Evolutionary conservation across 2,888 invertebrate genomes (phyloP), one percentile per base, ranked within the genome.

Genomic region (Hedya salicella): DNA sequence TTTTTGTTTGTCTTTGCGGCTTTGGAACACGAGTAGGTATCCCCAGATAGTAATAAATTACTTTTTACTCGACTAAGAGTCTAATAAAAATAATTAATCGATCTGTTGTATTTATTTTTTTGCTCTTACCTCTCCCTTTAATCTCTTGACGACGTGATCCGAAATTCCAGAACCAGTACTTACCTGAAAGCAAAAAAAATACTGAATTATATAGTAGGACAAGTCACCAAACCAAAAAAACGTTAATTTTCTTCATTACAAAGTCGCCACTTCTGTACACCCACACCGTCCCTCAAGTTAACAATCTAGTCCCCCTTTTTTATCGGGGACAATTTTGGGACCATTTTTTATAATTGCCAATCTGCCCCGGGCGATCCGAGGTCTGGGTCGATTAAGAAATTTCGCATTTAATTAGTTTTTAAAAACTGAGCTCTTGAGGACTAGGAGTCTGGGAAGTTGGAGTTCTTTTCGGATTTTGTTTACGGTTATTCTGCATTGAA

Each of bases 321-420:
- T 75, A 78, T 80, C 76, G 72, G 71, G 75, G 72, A 74, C 78
- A 76, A 80, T 81, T 83, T 83, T 74, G 75, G 75, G 73, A 61
- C 75, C 73, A 75, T 81, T 81, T 82, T 85, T 86, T 82, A 82
- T 86, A 86, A 86, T 87, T 85, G 85, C 83, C 86, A 84, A 86
- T 86, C 81, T 83, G 78, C 78, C 71, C 67, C 67, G 72, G 74
- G 79, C 75, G 53, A 71, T 73, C 75, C 73, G 70, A 71, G 65
- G 73, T 70, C 69, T 46, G 44, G 62, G 49, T n/a, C 48, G 68
- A 64, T 57, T 62, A 77, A 76, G 76, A 66, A 57, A 62, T 36
- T 56, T 62, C 44, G 73, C 73, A 77, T 78, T 79, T 77, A 80
- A 79, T 82, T 81, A 79, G 78, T 54, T 62, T 67, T 56, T 49